Base-by-base conservation (phyloP, 2,113 vertebrate genomes). In the Elachura formosa region DNA sequence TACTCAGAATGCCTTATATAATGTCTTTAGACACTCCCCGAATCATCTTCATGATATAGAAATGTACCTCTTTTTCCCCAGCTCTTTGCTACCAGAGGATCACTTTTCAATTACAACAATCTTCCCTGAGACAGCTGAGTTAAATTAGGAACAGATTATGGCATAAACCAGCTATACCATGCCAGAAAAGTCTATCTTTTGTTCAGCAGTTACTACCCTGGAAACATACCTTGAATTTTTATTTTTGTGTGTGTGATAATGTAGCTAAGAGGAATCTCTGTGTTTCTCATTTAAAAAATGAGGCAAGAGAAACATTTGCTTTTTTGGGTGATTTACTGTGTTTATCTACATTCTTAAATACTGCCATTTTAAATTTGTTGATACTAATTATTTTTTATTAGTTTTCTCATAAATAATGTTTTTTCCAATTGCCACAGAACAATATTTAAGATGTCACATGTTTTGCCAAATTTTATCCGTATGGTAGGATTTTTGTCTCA, bases 121-220 rank as follows among this genome's bases (percentile, higher is more conserved):
- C 79, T 88, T 94, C 72, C 34, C 45, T 61, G 73, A 87, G 80
- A 92, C 79, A 90, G 55, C 63, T 90, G 74, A 96, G 34, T 66
- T 91, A 93, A 88, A 89, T 93, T 96, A 90, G n/a, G 68, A 94
- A 24, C 93, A 96, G 87, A 90, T 86, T 68, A 80, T 88, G 61
- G 59, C 68, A 72, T 83, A 90, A 93, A 91, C 67, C 26, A 89
- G 33, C 38, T 74, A 66, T 90, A 76, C 28, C 14, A 28, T 18
- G 25, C 46, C 71, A 94, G 75, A 80, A 90, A 93, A 90, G 84
- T 49, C 28, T 83, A 19, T 77, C 74, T 87, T 87, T 92, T 84
- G 34, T 91, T 95, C 36, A 63, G 83, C 40, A 86, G 29, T 94
- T 95, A 85, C 52, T 91, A 51, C 78, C 63, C 91, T 93, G 48